Conservation (phyloP, 2,797 vertebrate genomes). For the Pangasius macronema region DNA sequence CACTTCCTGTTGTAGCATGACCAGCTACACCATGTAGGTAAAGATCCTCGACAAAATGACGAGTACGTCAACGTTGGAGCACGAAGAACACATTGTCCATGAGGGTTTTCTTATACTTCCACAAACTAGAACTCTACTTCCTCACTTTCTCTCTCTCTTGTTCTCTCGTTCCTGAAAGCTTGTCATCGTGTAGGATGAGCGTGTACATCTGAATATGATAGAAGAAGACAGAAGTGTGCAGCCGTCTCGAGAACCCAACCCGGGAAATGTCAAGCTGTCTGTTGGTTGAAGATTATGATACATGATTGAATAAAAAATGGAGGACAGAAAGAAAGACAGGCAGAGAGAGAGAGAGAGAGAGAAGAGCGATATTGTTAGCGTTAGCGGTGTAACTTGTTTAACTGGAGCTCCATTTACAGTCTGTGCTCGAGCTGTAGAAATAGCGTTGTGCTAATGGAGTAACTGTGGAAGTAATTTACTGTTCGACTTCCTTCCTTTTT, state of each 20-base stretch:
- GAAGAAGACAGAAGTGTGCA: background rate
- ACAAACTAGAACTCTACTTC: background rate
- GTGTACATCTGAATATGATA: slow-evolving; percentile 8
- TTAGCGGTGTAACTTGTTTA: too few relatives aligned
- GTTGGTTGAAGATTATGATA: slow-evolving; percentile 15
- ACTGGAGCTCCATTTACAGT: background rate
- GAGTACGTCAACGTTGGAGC: background rate
- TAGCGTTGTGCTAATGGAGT: background rate
- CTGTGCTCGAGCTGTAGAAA: background rate
- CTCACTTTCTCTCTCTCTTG: background rate
- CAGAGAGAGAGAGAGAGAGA: slow-evolving; percentile 11
- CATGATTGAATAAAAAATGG: slow-evolving; percentile 24
- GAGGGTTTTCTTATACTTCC: background rate
- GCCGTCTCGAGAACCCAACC: slow-evolving; percentile 4
- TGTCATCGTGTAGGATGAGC: slow-evolving; percentile 21
- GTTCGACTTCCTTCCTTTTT: background rate
- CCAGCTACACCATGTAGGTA: background rate
- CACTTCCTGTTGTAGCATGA: background rate
- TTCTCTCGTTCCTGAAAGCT: background rate
- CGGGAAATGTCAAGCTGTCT: slow-evolving; percentile 30
- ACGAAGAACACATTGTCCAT: background rate
- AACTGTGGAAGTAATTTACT: background rate
- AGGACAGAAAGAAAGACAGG: background rate
- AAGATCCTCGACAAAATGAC: background rate
- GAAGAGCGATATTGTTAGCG: background rate